A percentile compares a stretch with the other conserved stretches of the same genome.
phyloP scores from a whole-genome alignment of 1,140 invertebrate genomes.

The Sycophila sp. region DNA sequence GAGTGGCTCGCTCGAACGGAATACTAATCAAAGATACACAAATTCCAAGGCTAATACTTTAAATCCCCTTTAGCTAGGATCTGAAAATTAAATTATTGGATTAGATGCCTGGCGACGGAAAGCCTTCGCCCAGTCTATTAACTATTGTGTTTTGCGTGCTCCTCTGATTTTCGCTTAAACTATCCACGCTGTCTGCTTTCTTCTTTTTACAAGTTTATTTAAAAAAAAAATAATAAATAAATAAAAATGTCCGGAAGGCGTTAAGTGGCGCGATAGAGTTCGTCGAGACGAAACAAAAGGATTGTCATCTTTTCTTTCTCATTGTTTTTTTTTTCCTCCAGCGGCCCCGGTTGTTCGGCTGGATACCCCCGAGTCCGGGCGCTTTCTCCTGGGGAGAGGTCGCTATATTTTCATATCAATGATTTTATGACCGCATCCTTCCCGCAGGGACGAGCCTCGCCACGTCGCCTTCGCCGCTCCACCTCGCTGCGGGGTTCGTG shows the following conservation, averaged over 20 bases:
- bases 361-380: constrained; percentile 48
- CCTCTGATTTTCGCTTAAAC: constrained; percentile 42
- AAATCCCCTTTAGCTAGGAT: constrained; percentile 64
- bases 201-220: no score
- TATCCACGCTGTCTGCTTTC: background rate
- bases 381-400: constrained; percentile 42
- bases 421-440: constrained; percentile 67
- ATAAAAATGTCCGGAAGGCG: background rate
- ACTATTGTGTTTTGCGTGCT: constrained; percentile 33
- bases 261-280: background rate
- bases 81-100: constrained; percentile 67
- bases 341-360: constrained; percentile 49
- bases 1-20: constrained; percentile 59
- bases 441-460: constrained; percentile 38
- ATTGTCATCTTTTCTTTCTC: constrained; percentile 34
- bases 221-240: background rate
- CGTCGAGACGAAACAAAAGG: constrained; percentile 54
- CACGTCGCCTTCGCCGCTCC: constrained; percentile 24
- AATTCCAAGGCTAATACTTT: constrained; percentile 66
- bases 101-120: constrained; percentile 58
- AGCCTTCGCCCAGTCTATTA: constrained; percentile 48
- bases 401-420: constrained; percentile 68
- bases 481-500: constrained; percentile 46
- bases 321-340: constrained; percentile 44
- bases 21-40: constrained; percentile 68